phyloP scores from a whole-genome alignment of 2,113 vertebrate genomes.

The Hippopotamus amphibius region DNA sequence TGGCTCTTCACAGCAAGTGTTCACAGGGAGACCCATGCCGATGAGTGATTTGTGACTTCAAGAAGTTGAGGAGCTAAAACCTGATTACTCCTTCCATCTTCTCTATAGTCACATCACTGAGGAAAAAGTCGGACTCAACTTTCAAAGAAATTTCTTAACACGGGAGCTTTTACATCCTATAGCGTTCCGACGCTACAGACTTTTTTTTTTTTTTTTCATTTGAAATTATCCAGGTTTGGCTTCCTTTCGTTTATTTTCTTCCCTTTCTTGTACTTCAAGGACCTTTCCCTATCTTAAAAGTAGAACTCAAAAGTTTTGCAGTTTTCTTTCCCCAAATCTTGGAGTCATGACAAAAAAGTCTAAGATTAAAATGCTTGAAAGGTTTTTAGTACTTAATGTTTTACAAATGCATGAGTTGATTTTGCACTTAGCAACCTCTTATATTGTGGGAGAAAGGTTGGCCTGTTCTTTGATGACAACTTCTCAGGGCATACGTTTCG shows the following conservation, averaged over 20 bases:
- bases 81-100: neutral
- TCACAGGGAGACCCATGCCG: neutral
- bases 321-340: neutral
- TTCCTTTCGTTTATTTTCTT: neutral
- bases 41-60: constrained; percentile 44
- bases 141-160: neutral
- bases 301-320: neutral
- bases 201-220: neutral
- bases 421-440: neutral
- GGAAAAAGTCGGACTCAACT: constrained; percentile 49
- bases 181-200: neutral
- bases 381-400: neutral
- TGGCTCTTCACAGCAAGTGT: neutral
- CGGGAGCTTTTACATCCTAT: neutral
- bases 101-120: neutral
- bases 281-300: neutral
- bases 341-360: neutral
- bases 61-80: constrained; percentile 49
- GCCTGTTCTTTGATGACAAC: neutral
- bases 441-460: neutral
- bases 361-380: neutral
- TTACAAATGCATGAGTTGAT: neutral
- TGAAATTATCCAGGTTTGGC: neutral
- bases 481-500: neutral
- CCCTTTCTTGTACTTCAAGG: neutral